phyloP scores from a whole-genome alignment of 2,888 invertebrate species.

The Oxyscelio sp. region DNA sequence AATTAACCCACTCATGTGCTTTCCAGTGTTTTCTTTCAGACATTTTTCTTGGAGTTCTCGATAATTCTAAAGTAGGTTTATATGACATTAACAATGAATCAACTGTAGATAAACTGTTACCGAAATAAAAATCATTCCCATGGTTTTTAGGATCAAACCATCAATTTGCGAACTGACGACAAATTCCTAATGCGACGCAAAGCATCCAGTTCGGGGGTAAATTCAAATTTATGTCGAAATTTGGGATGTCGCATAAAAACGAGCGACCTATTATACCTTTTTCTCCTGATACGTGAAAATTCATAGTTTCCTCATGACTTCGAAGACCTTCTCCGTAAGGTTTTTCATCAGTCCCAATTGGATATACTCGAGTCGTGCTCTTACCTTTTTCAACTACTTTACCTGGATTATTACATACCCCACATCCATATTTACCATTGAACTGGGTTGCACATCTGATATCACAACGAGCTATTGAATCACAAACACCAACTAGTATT shows the following conservation, averaged over 20 bases:
- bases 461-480: constrained; percentile 52
- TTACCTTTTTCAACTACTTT: constrained; percentile 51
- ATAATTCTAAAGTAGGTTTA: constrained; percentile 29
- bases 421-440: constrained; percentile 65
- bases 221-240: constrained; percentile 50
- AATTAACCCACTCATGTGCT: constrained; percentile 51
- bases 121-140: neutral
- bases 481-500: constrained; percentile 43
- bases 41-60: constrained; percentile 42
- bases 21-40: constrained; percentile 46
- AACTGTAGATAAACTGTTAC: constrained; percentile 40
- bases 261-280: constrained; percentile 47
- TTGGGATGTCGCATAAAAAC: constrained; percentile 41
- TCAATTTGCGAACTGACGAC: constrained; percentile 52
- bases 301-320: neutral
- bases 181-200: constrained; percentile 47
- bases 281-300: neutral
- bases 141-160: constrained; percentile 39
- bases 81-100: constrained; percentile 1
- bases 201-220: constrained; percentile 48
- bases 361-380: constrained; percentile 61
- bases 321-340: constrained; percentile 47
- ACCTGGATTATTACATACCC: constrained; percentile 58
- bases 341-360: constrained; percentile 16
- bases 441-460: constrained; percentile 42